Evolutionary conservation across 2,888 invertebrate genomes (phyloP).

Genomic region (Agriotes lineatus): DNA sequence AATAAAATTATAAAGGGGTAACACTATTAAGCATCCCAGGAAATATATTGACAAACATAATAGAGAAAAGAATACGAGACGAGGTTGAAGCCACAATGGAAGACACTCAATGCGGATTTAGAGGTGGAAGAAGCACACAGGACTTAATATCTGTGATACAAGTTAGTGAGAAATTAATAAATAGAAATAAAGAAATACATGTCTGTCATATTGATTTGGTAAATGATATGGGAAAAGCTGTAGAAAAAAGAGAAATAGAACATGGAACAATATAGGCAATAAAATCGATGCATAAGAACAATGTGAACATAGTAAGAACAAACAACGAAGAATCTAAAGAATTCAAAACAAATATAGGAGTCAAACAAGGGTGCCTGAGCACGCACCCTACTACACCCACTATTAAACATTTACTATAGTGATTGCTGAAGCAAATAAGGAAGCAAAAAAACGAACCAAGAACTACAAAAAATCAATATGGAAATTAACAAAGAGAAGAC

Average conservation of each 20-base stretch:
- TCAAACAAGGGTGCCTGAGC: neutral
- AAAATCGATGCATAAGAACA: neutral
- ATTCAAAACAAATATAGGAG: conserved; percentile 1
- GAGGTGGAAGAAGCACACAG: neutral
- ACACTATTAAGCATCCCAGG: neutral
- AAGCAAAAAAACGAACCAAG: too few species aligned
- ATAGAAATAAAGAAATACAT: neutral
- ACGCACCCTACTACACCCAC: neutral
- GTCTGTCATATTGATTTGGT: neutral
- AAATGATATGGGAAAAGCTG: neutral
- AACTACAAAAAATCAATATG: too few species aligned
- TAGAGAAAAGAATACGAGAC: neutral
- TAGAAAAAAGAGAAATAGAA: neutral
- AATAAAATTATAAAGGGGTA: too few species aligned
- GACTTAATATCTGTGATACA: neutral
- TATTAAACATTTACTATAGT: too few species aligned
- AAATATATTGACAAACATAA: neutral
- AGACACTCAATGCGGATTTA: neutral
- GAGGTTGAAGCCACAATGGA: neutral
- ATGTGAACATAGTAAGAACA: conserved; percentile 3
- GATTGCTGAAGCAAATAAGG: too few species aligned
- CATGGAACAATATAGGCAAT: neutral
- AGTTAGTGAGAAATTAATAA: neutral
- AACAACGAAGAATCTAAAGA: neutral
- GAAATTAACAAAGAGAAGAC: too few species aligned